Percentiles rank a stretch among this genome's conserved stretches.
Conservation (phyloP, 30 jellyfish, hydroid and myxozoan genomes). For the Hydractinia symbiolongicarpus region DNA sequence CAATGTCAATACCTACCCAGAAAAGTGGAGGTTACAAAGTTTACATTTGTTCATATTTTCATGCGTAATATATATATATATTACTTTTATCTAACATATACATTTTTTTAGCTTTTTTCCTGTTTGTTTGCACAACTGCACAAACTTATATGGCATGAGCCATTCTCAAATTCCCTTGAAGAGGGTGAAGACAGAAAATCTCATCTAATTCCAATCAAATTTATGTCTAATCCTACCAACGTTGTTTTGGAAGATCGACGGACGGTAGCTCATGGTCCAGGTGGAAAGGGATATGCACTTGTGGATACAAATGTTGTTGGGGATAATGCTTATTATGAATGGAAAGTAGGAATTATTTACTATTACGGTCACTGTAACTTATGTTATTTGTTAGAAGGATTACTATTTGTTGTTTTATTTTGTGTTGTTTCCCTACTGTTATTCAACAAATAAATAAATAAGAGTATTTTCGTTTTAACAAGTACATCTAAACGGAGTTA, state of each 20-base stretch:
- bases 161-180: not conserved
- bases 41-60: no score
- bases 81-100: no score
- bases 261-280: constrained; percentile 13
- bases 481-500: no score
- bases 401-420: no score
- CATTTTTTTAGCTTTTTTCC: not conserved
- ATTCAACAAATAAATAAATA: no score
- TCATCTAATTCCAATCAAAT: not conserved
- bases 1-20: no score
- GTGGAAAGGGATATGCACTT: constrained; percentile 27
- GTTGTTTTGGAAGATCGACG: constrained; percentile 16
- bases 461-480: no score
- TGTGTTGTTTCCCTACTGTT: no score
- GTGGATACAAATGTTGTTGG: constrained; percentile 20
- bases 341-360: constrained; percentile 20
- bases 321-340: not conserved
- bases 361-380: not conserved
- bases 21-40: no score
- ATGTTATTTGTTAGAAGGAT: no score
- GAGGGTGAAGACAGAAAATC: not conserved
- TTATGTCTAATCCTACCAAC: not conserved
- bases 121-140: constrained; percentile 2
- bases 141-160: constrained; percentile 12
- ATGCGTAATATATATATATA: no score